Evolutionary conservation across 2,797 vertebrate genomes (phyloP), one percentile per base, ranked within the genome.

Genomic region (Urophycis tenuis): DNA sequence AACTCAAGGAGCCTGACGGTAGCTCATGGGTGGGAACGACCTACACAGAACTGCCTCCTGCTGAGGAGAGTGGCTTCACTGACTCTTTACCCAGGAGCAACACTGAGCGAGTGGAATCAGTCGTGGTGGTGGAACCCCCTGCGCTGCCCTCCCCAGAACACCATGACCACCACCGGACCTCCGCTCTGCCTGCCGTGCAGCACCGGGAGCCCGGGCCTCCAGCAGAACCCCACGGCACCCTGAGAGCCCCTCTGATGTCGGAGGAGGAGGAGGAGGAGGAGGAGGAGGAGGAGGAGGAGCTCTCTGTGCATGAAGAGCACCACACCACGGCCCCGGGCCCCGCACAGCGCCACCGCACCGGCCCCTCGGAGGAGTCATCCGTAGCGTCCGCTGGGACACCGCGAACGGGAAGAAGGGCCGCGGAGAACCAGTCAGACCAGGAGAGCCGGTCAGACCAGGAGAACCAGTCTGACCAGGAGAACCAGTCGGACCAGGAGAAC

Each of bases 81-180:
- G 79, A 79, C 1, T 53, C 60, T n/a, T 73, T 17, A 33, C 17
- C 74, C 0, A 53, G 3, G 6, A 0, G 3, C 29, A 49, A 78
- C 0, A 33, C 31, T 0, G 82, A 83, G 25, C 39, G 53, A 15
- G 4, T 7, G 3, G n/a, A 19, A 19, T 15, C 70, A 0, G 64
- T 70, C 45, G 9, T 33, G 4, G 11, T 7, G 5, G 9, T 25
- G 19, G 41, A 74, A 41, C 30, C 14, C 2, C 53, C 12, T 0
- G 30, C 49, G 0, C 17, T 8, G 5, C 17, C 34, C 3, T 25
- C 49, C n/a, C 74, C 33, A 2, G 22, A 2, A 0, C 78, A 78
- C 2, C 84, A 85, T 35, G 76, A 88, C 74, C 77, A 83, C 30
- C 74, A 79, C 64, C 78, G 75, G 29, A 15, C 41, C 31, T 39